Evolutionary conservation across 2,888 invertebrate genomes (phyloP).

Genomic region (Pheosia tremula): DNA sequence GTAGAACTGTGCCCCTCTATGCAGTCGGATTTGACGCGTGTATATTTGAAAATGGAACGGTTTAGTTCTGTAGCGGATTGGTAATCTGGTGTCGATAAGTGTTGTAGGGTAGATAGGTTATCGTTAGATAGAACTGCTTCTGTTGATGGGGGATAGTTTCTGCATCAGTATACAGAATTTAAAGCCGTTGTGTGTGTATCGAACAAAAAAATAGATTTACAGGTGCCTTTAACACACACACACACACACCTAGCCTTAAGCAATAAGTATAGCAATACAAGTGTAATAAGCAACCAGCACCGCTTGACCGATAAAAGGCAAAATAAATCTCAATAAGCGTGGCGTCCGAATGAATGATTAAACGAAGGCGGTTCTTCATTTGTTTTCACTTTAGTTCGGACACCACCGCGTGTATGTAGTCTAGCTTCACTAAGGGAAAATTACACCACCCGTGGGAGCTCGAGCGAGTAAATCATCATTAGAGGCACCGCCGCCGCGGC

Average conservation of each 20-base stretch:
- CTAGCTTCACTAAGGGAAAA: conserved; percentile 71
- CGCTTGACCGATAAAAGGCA: conserved; percentile 61
- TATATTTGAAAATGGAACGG: not conserved
- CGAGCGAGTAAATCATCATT: conserved; percentile 78
- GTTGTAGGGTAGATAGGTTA: not conserved
- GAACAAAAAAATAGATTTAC: not conserved
- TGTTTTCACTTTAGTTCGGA: conserved; percentile 78
- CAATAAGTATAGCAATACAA: conserved; percentile 7
- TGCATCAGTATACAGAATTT: not conserved
- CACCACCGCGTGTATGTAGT: conserved; percentile 59
- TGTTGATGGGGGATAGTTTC: not conserved
- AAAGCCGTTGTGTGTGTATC: not conserved
- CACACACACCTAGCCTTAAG: not conserved
- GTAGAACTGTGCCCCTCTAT: not conserved
- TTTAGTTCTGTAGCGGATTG: not conserved
- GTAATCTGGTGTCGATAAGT: not conserved
- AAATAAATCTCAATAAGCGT: conserved; percentile 76
- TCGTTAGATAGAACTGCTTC: not conserved
- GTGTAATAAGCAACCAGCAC: conserved; percentile 32
- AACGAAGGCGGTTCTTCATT: conserved; percentile 75
- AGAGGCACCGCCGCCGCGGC: conserved; percentile 52
- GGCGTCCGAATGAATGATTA: conserved; percentile 77
- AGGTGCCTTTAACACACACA: not conserved
- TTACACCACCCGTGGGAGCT: conserved; percentile 77
- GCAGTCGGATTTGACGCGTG: conserved; percentile 6